Evolutionary conservation across 1,140 invertebrate genomes (phyloP).

Genomic region (Brachionus koreanus): DNA sequence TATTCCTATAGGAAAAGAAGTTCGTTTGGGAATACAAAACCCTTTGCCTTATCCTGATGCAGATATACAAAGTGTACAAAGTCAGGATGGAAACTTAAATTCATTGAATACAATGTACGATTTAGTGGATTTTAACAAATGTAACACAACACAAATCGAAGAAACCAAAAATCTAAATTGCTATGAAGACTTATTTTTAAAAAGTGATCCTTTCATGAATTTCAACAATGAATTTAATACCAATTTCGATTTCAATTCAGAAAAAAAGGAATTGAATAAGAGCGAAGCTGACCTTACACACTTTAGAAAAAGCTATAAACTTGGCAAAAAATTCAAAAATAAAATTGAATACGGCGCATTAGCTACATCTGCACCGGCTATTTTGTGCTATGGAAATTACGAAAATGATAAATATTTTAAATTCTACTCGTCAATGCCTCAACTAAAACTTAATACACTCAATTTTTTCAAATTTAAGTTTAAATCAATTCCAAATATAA

Average conservation of each 20-base stretch:
- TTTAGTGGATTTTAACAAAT: not conserved
- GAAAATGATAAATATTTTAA: not conserved
- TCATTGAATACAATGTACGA: not conserved
- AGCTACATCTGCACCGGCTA: slow-evolving; percentile 33
- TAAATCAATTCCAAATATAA: not conserved
- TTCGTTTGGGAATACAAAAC: slow-evolving; percentile 25
- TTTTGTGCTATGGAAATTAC: not conserved
- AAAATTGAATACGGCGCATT: not conserved
- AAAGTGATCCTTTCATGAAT: not conserved
- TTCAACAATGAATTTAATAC: no score
- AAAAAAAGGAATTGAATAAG: not conserved
- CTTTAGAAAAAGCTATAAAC: not conserved
- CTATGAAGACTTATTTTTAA: no score
- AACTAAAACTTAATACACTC: not conserved
- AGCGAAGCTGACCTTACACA: not conserved
- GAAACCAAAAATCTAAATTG: no score
- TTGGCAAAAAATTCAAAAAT: not conserved
- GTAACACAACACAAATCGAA: not conserved
- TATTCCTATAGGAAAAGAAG: slow-evolving; percentile 45
- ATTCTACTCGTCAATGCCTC: slow-evolving; percentile 17
- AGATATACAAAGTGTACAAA: not conserved
- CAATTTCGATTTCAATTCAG: not conserved
- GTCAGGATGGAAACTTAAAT: not conserved
- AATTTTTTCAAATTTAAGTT: not conserved
- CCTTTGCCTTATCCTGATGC: slow-evolving; percentile 29